Evolutionary conservation across 1,140 invertebrate genomes (phyloP), one percentile per base, ranked within the genome.

Genomic region (Triops longicaudatus): DNA sequence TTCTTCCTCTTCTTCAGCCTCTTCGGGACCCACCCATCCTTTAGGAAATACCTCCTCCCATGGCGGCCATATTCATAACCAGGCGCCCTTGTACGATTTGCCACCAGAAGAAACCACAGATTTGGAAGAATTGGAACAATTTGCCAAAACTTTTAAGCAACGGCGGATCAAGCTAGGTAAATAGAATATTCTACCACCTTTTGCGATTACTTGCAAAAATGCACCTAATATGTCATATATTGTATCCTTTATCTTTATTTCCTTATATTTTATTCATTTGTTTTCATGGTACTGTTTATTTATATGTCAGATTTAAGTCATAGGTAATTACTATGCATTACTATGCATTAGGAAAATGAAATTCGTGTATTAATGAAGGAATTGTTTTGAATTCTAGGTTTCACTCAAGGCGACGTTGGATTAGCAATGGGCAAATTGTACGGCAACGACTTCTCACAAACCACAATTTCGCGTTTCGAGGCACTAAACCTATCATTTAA

Each of bases 401-500:
- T 98, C 84, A 99, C 97, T 3, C 97, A 99, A 86, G 97, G 97
- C 31, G 97, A 99, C 84, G 97, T 99, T 9, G 97, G 97, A 1
- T 87, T 98, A 50, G 97, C 97, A 44, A 97, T 99, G 94, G 97
- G 97, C 71, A 98, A 98, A 84, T 87, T 98, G 0, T 99, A 99
- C 83, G 96, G 97, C 72, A 99, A 98, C 83, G 97, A 99, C 83
- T 99, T 99, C 86, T 98, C 96, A 12, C 97, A 99, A 86, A 99
- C 97, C 27, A 99, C 97, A 43, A 99, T 99, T 80, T 98, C 96
- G 28, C 87, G 97, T 83, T 99, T 99, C 84, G 97, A 99, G 85
- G 97, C 97, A 0, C 87, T 99, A 31, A 99, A 99, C 84, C 88
- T 99, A 27, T 98, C 96, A 80, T 99, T 98, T 86, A 99, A 99